phyloP scores from a whole-genome alignment of 1,140 invertebrate species.

The Trachymyrmex cornetzi region DNA sequence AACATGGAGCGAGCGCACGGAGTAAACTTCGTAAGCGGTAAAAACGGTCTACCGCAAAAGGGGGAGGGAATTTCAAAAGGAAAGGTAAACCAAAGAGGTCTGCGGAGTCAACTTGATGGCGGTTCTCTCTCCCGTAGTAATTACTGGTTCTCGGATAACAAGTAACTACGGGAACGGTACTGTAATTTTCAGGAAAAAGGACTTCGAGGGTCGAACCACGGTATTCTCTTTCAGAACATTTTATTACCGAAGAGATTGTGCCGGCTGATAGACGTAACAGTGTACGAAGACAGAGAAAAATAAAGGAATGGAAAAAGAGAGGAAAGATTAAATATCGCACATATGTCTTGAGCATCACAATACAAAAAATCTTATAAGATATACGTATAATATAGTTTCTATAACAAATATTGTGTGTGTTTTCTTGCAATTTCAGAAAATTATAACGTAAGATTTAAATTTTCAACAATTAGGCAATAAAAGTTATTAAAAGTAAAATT shows the following conservation, averaged over 20 bases:
- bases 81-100: constrained; percentile 75
- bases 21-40: constrained; percentile 70
- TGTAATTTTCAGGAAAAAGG: constrained; percentile 70
- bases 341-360: not conserved
- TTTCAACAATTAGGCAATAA: not conserved
- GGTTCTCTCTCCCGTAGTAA: constrained; percentile 68
- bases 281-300: not conserved
- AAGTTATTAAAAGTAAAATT: not conserved
- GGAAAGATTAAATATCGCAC: not conserved
- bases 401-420: not conserved
- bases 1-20: constrained; percentile 39
- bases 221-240: constrained; percentile 64
- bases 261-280: constrained; percentile 52
- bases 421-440: not conserved
- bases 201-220: constrained; percentile 65
- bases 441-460: not conserved
- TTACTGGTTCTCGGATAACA: constrained; percentile 74
- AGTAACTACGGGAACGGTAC: constrained; percentile 67
- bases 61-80: constrained; percentile 70
- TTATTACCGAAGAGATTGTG: constrained; percentile 61
- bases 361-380: not conserved
- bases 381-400: not conserved
- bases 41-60: constrained; percentile 63
- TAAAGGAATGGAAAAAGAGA: not conserved
- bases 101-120: constrained; percentile 69